Percentiles rank a stretch among this genome's conserved stretches.
phyloP scores from a whole-genome alignment of 2,113 vertebrate genomes.

The Chroicocephalus ridibundus region DNA sequence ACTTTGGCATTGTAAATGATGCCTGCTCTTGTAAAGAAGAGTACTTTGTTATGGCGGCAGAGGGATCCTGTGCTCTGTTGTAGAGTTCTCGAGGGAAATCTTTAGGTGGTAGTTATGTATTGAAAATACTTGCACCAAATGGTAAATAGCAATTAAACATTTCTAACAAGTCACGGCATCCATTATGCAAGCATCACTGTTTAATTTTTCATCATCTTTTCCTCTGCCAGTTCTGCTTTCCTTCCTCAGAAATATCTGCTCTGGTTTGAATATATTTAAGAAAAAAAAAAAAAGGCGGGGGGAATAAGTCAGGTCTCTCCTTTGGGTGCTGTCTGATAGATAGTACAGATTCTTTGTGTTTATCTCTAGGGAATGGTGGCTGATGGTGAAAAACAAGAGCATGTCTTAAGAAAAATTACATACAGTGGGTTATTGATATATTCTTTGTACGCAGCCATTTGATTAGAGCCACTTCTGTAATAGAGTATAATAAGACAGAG shows the following conservation, averaged over 20 bases:
- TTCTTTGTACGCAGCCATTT: not conserved
- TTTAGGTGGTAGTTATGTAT: not conserved
- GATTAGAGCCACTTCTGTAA: not conserved
- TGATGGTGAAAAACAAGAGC: not conserved
- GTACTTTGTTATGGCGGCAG: not conserved
- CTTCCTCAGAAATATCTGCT: not conserved
- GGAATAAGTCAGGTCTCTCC: not conserved
- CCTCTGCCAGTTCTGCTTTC: not conserved
- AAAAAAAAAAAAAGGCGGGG: rapidly evolving
- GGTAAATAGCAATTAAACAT: not conserved
- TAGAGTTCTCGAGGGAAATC: not conserved
- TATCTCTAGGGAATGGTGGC: not conserved
- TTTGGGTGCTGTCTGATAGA: not conserved
- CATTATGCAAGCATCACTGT: not conserved
- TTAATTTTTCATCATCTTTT: not conserved
- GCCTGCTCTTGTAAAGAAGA: not conserved
- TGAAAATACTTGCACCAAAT: not conserved
- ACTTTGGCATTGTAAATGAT: not conserved
- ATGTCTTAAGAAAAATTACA: not conserved
- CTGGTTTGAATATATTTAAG: not conserved
- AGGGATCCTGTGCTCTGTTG: not conserved
- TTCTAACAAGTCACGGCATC: not conserved
- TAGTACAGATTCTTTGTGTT: not conserved
- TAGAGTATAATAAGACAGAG: not conserved
- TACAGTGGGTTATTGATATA: not conserved